phyloP scores from a whole-genome alignment of 2,888 invertebrate species.

The Aphrophora alni region DNA sequence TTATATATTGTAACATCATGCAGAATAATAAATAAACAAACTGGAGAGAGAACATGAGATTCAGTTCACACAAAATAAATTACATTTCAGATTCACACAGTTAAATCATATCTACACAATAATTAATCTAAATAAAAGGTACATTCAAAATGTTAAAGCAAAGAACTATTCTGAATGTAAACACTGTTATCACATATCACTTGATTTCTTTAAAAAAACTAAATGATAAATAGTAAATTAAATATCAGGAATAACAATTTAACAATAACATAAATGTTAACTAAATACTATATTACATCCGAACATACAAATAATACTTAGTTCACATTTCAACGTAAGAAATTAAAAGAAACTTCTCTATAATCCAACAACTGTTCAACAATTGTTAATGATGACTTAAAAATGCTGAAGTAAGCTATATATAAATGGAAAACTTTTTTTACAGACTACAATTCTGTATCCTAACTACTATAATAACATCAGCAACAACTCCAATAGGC shows the following conservation, averaged over 20 bases:
- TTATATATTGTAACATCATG: no score
- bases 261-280: neutral
- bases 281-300: neutral
- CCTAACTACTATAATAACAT: neutral
- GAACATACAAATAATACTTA: neutral
- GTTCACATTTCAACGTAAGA: neutral
- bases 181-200: neutral
- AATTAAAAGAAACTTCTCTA: neutral
- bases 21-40: neutral
- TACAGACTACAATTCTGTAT: neutral
- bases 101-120: neutral
- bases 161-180: neutral
- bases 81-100: neutral
- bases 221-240: neutral
- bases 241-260: neutral
- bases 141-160: neutral
- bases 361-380: neutral
- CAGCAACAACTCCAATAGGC: conserved; percentile 11
- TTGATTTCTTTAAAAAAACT: neutral
- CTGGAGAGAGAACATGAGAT: neutral
- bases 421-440: conserved; percentile 9
- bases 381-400: neutral
- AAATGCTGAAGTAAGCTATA: neutral
- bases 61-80: neutral
- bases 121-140: neutral